Conservation (phyloP, 2,888 invertebrate species). For the Orthosia gracilis region DNA sequence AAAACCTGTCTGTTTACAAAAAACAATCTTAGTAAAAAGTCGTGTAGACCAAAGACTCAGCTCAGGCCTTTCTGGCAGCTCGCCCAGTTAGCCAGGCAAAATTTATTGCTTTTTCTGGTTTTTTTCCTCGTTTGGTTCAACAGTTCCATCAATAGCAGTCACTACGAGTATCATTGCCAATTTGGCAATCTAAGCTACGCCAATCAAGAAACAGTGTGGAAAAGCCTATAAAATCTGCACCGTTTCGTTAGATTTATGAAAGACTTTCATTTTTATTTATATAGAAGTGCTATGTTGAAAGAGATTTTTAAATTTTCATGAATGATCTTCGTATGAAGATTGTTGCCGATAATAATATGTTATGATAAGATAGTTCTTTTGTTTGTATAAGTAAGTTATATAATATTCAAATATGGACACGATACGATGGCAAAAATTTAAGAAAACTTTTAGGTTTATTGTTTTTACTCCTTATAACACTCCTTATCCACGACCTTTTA, state of each 20-base stretch:
- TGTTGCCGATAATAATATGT: background rate
- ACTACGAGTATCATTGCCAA: slow-evolving; percentile 43
- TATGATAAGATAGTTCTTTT: background rate
- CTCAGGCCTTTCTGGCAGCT: slow-evolving; percentile 32
- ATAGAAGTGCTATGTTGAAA: background rate
- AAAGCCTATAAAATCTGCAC: slow-evolving; percentile 13
- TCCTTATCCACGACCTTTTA: no score
- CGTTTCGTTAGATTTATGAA: slow-evolving; percentile 1
- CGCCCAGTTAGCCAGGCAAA: slow-evolving; percentile 26
- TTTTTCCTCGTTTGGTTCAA: slow-evolving; percentile 17
- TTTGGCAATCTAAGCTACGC: slow-evolving; percentile 15
- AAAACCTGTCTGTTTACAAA: background rate
- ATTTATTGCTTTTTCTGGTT: slow-evolving; percentile 32
- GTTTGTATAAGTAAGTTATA: no score
- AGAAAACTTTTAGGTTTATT: no score
- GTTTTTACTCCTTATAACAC: no score
- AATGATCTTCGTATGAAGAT: background rate
- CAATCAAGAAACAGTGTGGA: slow-evolving; percentile 13
- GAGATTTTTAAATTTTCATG: slow-evolving; percentile 1
- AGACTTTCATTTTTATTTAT: no score
- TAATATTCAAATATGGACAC: no score
- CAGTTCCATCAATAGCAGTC: slow-evolving; percentile 48
- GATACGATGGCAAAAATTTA: no score
- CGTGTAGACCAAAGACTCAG: slow-evolving; percentile 24
- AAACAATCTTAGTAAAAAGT: slow-evolving; percentile 40